Conservation (phyloP, 2,888 invertebrate species). For the Anticlea derivata region DNA sequence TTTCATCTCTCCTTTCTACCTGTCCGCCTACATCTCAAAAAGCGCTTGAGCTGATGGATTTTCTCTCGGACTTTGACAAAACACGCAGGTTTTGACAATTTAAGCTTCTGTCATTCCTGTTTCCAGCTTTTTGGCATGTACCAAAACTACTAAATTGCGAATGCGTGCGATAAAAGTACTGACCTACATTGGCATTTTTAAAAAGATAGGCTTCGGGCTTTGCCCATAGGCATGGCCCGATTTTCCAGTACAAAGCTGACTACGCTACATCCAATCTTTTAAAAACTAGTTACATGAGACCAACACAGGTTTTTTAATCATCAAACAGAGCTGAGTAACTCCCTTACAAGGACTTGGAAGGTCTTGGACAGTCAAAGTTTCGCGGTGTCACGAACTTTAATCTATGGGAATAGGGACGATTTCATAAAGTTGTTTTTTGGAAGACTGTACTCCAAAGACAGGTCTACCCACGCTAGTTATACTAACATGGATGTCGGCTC, state of each 20-base stretch:
- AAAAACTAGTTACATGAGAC: slow-evolving; percentile 12
- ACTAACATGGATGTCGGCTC: slow-evolving; percentile 41
- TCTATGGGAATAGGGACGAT: slow-evolving; percentile 2
- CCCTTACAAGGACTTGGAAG: slow-evolving; percentile 3
- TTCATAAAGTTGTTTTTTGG: slow-evolving; percentile 1
- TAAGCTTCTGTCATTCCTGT: too few relatives aligned
- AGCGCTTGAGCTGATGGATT: slow-evolving; percentile 9
- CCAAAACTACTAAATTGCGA: too few relatives aligned
- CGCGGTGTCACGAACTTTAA: neutral
- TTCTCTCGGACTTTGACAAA: slow-evolving; percentile 4
- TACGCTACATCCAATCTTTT: neutral
- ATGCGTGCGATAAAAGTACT: too few relatives aligned
- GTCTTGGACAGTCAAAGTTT: slow-evolving; percentile 4
- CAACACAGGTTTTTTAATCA: slow-evolving; percentile 17
- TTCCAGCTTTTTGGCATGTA: too few relatives aligned
- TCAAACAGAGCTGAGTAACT: slow-evolving; percentile 21
- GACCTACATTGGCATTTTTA: too few relatives aligned
- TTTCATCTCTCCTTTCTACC: slow-evolving; percentile 33
- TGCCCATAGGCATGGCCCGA: too few relatives aligned
- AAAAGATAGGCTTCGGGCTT: too few relatives aligned
- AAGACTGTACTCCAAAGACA: slow-evolving; percentile 37
- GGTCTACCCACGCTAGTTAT: slow-evolving; percentile 55
- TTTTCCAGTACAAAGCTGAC: neutral
- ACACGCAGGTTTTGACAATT: too few relatives aligned
- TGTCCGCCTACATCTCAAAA: slow-evolving; percentile 30